Evolutionary conservation across 2,888 invertebrate species (phyloP).

Genomic region (Sminthurinus aureus): DNA sequence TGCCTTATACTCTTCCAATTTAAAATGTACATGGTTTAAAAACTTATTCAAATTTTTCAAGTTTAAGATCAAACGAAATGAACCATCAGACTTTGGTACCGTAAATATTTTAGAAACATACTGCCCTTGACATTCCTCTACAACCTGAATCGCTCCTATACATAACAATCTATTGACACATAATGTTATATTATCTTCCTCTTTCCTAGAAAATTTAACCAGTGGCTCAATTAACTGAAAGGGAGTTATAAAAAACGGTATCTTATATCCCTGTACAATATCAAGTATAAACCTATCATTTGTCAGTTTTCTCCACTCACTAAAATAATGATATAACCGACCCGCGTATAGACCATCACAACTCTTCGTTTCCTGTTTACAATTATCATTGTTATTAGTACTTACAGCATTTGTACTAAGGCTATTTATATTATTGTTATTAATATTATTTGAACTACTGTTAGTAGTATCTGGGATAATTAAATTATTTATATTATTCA

Average conservation of each 20-base stretch:
- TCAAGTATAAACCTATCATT: neutral
- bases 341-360: neutral
- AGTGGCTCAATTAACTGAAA: neutral
- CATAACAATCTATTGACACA: neutral
- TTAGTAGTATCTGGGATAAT: neutral
- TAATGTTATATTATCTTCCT: neutral
- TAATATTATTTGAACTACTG: neutral
- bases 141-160: neutral
- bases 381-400: neutral
- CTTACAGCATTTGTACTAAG: neutral
- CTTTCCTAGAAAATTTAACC: neutral
- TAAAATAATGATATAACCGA: neutral
- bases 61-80: neutral
- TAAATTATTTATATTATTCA: neutral
- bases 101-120: constrained; percentile 18
- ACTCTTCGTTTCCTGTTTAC: neutral
- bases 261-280: constrained; percentile 4
- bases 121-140: neutral
- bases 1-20: constrained; percentile 40
- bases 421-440: neutral
- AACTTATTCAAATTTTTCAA: constrained; percentile 2
- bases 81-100: constrained; percentile 4
- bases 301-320: neutral
- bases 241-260: neutral
- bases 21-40: neutral